Evolutionary conservation across 2,113 vertebrate genomes (phyloP).

Genomic region (Phoxinus phoxinus): DNA sequence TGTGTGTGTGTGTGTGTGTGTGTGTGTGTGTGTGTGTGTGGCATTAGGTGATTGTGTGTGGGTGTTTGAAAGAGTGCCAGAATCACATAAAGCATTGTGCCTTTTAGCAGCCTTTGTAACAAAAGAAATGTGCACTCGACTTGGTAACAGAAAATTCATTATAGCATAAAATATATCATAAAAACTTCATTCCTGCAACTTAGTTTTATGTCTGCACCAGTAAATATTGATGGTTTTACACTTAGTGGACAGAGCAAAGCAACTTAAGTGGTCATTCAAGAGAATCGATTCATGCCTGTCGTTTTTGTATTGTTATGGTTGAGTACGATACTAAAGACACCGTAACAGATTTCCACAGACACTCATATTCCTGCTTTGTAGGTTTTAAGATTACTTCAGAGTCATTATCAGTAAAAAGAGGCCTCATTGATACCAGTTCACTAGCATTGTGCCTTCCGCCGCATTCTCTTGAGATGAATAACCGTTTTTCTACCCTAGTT

Average conservation of each 20-base stretch:
- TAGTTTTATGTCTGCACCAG: background rate
- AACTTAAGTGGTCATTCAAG: background rate
- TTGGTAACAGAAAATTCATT: background rate
- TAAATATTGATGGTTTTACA: background rate
- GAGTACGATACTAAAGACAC: no score
- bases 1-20: background rate
- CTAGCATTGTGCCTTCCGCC: background rate
- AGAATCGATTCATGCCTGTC: background rate
- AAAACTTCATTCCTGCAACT: background rate
- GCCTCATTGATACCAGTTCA: background rate
- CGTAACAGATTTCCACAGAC: background rate
- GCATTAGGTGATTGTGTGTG: background rate
- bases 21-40: constrained; percentile 1
- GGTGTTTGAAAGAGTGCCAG: background rate
- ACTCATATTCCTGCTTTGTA: background rate
- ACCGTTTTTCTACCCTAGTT: background rate
- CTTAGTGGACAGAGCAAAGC: background rate
- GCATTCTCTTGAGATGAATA: constrained; percentile 5
- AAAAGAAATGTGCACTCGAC: background rate
- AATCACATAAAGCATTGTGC: background rate
- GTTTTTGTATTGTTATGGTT: constrained; percentile 4
- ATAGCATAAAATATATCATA: background rate
- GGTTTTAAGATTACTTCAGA: background rate
- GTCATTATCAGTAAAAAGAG: background rate
- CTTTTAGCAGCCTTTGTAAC: constrained; percentile 17